These are phyloP conservation scores for Sisyra terminalis DNA, from an alignment of 2,888 invertebrate species.

Conservation along the genomic window DNA sequence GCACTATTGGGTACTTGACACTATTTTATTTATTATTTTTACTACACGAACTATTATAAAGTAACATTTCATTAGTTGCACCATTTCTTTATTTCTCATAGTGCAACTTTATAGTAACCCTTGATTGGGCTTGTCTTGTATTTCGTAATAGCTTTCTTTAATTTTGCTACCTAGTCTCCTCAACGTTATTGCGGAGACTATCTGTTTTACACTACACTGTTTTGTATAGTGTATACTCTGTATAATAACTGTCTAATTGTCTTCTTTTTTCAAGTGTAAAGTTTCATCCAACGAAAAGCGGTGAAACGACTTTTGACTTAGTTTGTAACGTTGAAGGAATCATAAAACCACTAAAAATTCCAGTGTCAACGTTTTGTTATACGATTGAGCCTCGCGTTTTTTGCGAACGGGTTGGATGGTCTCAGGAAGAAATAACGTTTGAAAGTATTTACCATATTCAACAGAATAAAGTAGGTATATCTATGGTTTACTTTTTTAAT, in stretches of 20 bases:
- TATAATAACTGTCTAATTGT: constrained; percentile 1
- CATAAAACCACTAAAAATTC: constrained; percentile 31
- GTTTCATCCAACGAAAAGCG: constrained; percentile 35
- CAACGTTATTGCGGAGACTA: too few species aligned
- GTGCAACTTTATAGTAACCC: too few species aligned
- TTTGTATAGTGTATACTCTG: too few species aligned
- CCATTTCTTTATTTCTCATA: too few species aligned
- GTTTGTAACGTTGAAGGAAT: constrained; percentile 35
- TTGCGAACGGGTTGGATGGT: constrained; percentile 21
- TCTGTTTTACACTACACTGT: too few species aligned
- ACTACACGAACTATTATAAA: too few species aligned
- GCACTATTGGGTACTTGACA: constrained; percentile 31
- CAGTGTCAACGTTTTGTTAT: constrained; percentile 33
- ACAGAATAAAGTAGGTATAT: constrained; percentile 22
- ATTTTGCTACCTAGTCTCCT: too few species aligned
- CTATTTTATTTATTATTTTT: background rate
- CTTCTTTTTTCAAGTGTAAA: constrained; percentile 27
- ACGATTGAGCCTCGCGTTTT: constrained; percentile 33
- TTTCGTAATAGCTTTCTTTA: too few species aligned
- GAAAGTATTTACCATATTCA: constrained; percentile 23
- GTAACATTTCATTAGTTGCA: too few species aligned
- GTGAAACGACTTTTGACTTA: constrained; percentile 36
- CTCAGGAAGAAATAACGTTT: constrained; percentile 16
- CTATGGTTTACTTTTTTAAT: too few species aligned
- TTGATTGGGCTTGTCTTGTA: too few species aligned